These are phyloP conservation scores for Apodemus speciosus DNA, from an alignment of 2,113 vertebrate genomes.

Conservation along the genomic window DNA sequence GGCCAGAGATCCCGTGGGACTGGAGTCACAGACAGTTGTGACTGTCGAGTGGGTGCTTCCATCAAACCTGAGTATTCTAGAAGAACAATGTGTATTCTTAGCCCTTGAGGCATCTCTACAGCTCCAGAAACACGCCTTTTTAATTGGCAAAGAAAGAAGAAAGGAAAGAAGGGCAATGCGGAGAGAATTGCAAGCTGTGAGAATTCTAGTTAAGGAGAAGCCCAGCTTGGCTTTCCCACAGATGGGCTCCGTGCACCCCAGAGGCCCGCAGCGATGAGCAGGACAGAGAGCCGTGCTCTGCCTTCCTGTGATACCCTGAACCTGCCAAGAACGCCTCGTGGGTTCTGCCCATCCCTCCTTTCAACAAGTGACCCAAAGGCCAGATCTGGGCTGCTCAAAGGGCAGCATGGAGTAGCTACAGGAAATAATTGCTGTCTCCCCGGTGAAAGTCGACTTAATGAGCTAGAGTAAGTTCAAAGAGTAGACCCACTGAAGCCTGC, in stretches of 20 bases:
- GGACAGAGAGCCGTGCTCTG: background rate
- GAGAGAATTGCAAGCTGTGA: slow-evolving; percentile 54
- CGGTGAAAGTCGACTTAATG: background rate
- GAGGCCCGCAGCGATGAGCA: slow-evolving; percentile 58
- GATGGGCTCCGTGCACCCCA: slow-evolving; percentile 35
- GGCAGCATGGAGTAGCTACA: background rate
- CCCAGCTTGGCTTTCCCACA: background rate
- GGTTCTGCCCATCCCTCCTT: background rate
- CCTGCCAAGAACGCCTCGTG: background rate
- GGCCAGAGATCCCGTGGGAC: background rate
- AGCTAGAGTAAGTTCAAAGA: slow-evolving; percentile 20
- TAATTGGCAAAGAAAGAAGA: slow-evolving; percentile 16
- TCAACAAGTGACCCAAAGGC: slow-evolving; percentile 1
- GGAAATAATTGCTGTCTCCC: background rate
- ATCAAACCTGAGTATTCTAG: background rate
- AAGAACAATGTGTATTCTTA: background rate
- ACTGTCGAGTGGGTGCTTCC: background rate
- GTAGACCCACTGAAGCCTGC: background rate
- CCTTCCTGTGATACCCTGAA: slow-evolving; percentile 54
- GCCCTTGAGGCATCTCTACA: background rate
- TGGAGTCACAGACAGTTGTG: background rate
- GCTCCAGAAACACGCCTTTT: background rate
- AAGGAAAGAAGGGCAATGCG: background rate
- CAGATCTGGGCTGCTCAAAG: slow-evolving; percentile 5
- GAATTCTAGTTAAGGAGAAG: slow-evolving; percentile 3